Base-by-base conservation (phyloP, 1,140 invertebrate genomes). In the Helicoverpa zea region DNA sequence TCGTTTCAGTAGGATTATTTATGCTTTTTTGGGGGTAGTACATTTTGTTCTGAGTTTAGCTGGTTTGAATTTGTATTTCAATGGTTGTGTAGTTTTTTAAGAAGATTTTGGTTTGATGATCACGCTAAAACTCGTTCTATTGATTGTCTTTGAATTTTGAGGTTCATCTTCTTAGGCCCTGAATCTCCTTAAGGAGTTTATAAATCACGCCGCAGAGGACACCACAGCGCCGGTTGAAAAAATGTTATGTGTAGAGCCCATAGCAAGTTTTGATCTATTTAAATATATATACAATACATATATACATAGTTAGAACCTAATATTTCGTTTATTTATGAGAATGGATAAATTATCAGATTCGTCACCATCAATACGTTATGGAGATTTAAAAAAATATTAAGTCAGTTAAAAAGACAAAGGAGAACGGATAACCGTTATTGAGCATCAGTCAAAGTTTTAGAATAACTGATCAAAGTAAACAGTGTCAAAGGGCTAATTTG, bases 1-100 rank as follows among this genome's bases (percentile, higher is more conserved):
- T 64, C 47, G 9, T 76, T 64, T 52, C 14, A 76, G 64, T n/a
- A 76, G 59, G 52, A 76, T 76, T 51, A 63, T 63, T 63, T 76
- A 72, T 72, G 54, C 43, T 49, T 76, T 63, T 63, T 76, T 63
- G 16, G 68, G 23, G 30, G 23, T 61, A 61, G 23, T 30, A 61
- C 58, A 61, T 61, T 61, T 61, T 61, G 23, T 61, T 30, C 12
- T 29, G 16, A 11, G 23, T 18, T 29, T 61, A 61, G 23, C 3
- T 30, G 29, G 18, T 14, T 61, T 61, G 29, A 30, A 61, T 30
- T 61, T 61, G 2, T 29, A 30, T 61, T 61, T 61, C 18, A 23
- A 23, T 23, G 56, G 11, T 14, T 12, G 7, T 3, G 11, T 30
- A 2, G 11, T 11, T 61, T 5, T 61, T 61, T 11, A 30, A n/a